Evolutionary conservation across 2,888 invertebrate species (phyloP), one percentile per base, ranked within the genome.

Genomic region (Catotricha subobsoleta): DNA sequence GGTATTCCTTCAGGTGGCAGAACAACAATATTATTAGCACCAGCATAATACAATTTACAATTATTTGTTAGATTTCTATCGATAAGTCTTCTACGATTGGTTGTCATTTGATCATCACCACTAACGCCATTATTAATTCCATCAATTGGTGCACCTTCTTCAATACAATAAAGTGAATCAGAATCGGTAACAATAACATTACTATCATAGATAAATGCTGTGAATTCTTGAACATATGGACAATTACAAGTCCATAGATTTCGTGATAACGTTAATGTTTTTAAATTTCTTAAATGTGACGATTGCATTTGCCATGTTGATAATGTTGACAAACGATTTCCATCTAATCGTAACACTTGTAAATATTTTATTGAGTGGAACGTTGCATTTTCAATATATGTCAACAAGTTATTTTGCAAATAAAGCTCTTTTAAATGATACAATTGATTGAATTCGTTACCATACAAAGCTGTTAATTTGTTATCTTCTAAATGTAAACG

Each of bases 171-270:
- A 51, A 86, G 75, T 53, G 82, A 81, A 48, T 72, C 71, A 48
- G 77, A 72, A 58, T 86, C 86, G 45, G 80, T 67, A 49, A 86
- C 77, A 63, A 80, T 80, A 58, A 77, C 74, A 45, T 78, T 76
- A 58, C 82, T 83, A 57, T 83, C 82, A 28, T 76, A 72, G 46
- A 86, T 75, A 72, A 84, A 88, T 48, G 78, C 71, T 44, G 83
- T 81, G 50, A 87, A 67, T 53, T 81, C 80, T 60, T 84, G 81
- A 52, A 90, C 69, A 64, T 84, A 88, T 57, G 82, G 80, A 64
- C 91, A 91, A 51, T 83, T 78, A 56, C 91, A 91, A 31, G 82
- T 81, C 90, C 90, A 91, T 46, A 77, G 72, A 61, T 91, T 91
- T 51, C 80, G 75, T 33, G 31, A 19, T 9, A 40, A 33, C n/a